Conservation (phyloP, 2,113 vertebrate species). For the Pelvicachromis taeniatus region DNA sequence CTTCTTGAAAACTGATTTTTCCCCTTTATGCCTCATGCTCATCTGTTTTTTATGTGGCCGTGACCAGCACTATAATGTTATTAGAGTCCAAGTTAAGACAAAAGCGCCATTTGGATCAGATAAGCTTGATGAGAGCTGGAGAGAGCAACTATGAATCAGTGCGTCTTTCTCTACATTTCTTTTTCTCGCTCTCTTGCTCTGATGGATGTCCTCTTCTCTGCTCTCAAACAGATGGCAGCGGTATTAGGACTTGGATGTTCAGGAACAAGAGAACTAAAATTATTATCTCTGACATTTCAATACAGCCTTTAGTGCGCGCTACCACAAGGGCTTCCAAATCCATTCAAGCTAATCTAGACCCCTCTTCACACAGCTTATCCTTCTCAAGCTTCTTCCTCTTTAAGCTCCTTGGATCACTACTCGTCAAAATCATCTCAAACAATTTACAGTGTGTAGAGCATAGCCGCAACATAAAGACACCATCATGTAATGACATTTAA, state of each 20-base stretch:
- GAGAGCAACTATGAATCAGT: constrained; percentile 11
- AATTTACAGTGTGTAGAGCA: constrained; percentile 41
- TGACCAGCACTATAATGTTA: constrained; percentile 53
- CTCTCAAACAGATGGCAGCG: constrained; percentile 41
- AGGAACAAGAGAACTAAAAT: constrained; percentile 44
- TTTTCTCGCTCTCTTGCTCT: neutral
- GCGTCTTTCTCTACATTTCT: constrained; percentile 6
- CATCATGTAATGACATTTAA: constrained; percentile 59
- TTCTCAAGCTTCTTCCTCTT: constrained; percentile 41
- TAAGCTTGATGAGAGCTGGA: constrained; percentile 30
- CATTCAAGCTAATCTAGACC: constrained; percentile 53
- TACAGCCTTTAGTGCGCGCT: constrained; percentile 43
- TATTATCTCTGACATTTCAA: constrained; percentile 65
- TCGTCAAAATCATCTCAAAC: constrained; percentile 55
- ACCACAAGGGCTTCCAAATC: constrained; percentile 44
- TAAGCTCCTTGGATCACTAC: constrained; percentile 48
- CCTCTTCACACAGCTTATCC: constrained; percentile 55
- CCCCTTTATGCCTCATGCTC: constrained; percentile 36
- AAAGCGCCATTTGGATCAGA: constrained; percentile 42
- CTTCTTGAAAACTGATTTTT: constrained; percentile 38
- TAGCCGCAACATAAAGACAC: constrained; percentile 37
- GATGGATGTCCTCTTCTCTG: constrained; percentile 21
- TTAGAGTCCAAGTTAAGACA: constrained; percentile 39
- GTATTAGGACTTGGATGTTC: constrained; percentile 28
- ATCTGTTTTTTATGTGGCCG: constrained; percentile 57